Conservation (phyloP, 2,888 invertebrate genomes). For the Lasioglossum marginatum region DNA sequence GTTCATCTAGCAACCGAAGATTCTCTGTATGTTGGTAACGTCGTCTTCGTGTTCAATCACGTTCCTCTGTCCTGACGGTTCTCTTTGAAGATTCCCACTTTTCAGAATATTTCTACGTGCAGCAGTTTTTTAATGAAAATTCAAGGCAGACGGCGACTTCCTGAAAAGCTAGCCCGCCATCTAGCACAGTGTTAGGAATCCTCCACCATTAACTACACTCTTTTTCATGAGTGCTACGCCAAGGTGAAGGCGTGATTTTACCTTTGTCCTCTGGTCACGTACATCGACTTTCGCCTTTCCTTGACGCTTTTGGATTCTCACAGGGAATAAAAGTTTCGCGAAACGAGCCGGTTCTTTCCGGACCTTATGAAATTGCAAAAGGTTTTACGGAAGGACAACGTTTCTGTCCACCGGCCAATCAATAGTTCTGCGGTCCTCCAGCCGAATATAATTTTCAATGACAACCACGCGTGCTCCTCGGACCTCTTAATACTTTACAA, state of each 20-base stretch:
- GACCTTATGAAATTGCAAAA: constrained; percentile 60
- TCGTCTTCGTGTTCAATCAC: constrained; percentile 58
- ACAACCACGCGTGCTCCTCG: neutral
- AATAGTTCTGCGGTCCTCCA: constrained; percentile 8
- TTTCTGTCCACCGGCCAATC: constrained; percentile 23
- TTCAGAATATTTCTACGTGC: constrained; percentile 61
- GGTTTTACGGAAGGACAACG: constrained; percentile 31
- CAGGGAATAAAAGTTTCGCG: constrained; percentile 65
- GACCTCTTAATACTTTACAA: neutral
- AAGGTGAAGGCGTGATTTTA: constrained; percentile 71
- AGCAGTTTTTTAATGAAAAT: constrained; percentile 67
- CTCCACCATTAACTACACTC: constrained; percentile 68
- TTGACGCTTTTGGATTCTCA: constrained; percentile 64
- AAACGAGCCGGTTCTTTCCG: constrained; percentile 50
- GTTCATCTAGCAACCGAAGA: constrained; percentile 19
- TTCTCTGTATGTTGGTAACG: constrained; percentile 18
- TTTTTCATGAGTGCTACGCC: constrained; percentile 56
- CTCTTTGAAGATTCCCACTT: constrained; percentile 50
- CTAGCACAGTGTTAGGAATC: constrained; percentile 68
- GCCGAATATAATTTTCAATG: neutral
- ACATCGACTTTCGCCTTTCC: constrained; percentile 64
- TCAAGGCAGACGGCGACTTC: constrained; percentile 48
- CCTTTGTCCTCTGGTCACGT: constrained; percentile 73
- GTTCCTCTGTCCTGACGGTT: constrained; percentile 38
- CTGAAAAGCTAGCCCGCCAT: constrained; percentile 48